Evolutionary conservation across 2,888 invertebrate species (phyloP), one percentile per base, ranked within the genome.

Genomic region (Pammene fasciana): DNA sequence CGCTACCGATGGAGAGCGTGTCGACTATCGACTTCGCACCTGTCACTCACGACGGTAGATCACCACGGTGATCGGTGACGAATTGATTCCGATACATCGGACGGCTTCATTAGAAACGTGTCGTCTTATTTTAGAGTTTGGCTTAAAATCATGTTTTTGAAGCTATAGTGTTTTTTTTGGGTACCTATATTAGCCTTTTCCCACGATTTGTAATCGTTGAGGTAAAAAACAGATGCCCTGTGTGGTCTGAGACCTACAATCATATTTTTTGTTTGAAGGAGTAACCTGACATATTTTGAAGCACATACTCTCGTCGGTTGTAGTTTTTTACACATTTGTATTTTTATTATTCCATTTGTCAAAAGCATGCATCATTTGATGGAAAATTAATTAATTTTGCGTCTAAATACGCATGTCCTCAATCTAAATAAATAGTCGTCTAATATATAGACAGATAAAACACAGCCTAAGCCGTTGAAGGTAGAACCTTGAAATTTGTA

Each of bases 71-170:
- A 79, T 81, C 86, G 83, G 76, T 86, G 87, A 89, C 92, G 86
- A 92, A 92, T 92, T 79, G 86, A 91, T 92, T 89, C 79, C 72
- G 72, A 78, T 79, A 81, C 83, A 78, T 86, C 85, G 88, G 88
- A 91, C 83, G 85, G 87, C 88, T 90, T 84, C 79, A 88, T 90
- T 79, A 78, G 78, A 88, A 85, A 83, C 84, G 82, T 84, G 81
- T 83, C 82, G 84, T 83, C 82, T 86, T 83, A 82, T 83, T 79
- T 78, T 83, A 85, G 82, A 77, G 70, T 74, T 79, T 75, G 76
- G 80, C 75, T 78, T 78, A 75, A 78, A 79, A 73, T 52, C 60
- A 46, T 48, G 62, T 52, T 16, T 50, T 14, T n/a, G 45, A 46
- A 36, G 46, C 14, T 41, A 38, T n/a, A 62, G 26, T 41, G n/a